Evolutionary conservation across 2,888 invertebrate genomes (phyloP).

Genomic region (Callinectes sapidus): DNA sequence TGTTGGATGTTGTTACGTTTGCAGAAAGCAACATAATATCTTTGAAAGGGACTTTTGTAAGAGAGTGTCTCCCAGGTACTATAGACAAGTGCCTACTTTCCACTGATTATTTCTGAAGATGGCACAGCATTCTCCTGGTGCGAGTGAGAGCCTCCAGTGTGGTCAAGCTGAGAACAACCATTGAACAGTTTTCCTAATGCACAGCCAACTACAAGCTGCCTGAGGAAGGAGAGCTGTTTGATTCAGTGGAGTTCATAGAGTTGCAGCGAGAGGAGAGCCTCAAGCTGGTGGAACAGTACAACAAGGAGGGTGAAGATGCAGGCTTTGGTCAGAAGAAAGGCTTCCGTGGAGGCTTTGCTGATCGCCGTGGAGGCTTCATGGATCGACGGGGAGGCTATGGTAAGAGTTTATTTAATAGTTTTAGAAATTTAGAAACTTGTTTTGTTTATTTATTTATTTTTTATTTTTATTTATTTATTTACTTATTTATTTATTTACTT

Average conservation of each 20-base stretch:
- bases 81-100: background rate
- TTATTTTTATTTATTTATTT: background rate
- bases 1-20: background rate
- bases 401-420: conserved; percentile 45
- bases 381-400: conserved; percentile 68
- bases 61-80: background rate
- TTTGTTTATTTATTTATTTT: background rate
- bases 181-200: conserved; percentile 49
- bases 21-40: background rate
- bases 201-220: conserved; percentile 73
- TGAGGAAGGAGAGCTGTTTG: conserved; percentile 72
- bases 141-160: conserved; percentile 58
- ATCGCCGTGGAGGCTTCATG: conserved; percentile 61
- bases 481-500: background rate
- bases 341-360: conserved; percentile 63
- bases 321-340: conserved; percentile 75
- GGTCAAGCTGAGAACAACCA: background rate
- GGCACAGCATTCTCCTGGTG: conserved; percentile 2
- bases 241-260: conserved; percentile 77
- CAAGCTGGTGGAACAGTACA: conserved; percentile 87
- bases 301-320: conserved; percentile 86
- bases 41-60: background rate
- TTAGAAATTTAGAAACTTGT: too few relatives aligned
- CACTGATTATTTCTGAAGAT: background rate
- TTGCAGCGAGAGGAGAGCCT: conserved; percentile 85